These are phyloP conservation scores for Ennomos erosarius DNA, from an alignment of 2,888 invertebrate genomes.

Conservation along the genomic window DNA sequence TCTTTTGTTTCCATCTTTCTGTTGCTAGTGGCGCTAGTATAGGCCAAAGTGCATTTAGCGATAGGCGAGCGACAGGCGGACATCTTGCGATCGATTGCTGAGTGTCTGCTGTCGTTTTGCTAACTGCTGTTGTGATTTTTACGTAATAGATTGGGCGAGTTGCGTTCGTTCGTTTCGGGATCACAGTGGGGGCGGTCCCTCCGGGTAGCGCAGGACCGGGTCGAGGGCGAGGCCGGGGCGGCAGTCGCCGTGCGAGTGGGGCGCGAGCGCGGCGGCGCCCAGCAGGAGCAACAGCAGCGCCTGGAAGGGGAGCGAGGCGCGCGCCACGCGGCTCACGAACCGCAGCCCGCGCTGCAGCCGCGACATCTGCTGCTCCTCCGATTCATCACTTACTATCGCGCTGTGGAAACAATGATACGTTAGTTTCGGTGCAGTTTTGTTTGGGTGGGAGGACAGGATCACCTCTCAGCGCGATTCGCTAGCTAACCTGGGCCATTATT, in stretches of 20 bases:
- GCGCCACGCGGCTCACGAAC: conserved; percentile 95
- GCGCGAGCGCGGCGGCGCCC: conserved; percentile 96
- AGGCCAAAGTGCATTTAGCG: too few relatives aligned
- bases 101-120: too few relatives aligned
- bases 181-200: conserved; percentile 97
- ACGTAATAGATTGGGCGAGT: too few relatives aligned
- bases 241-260: conserved; percentile 93
- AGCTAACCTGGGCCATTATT: too few relatives aligned
- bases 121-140: too few relatives aligned
- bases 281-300: conserved; percentile 96
- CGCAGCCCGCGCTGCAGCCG: conserved; percentile 89
- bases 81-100: too few relatives aligned
- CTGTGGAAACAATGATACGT: conserved; percentile 46
- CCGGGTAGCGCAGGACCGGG: conserved; percentile 95
- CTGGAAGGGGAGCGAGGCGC: conserved; percentile 97
- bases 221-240: conserved; percentile 92
- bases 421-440: too few relatives aligned
- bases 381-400: conserved; percentile 62
- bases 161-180: conserved; percentile 45
- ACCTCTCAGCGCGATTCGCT: too few relatives aligned
- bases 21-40: too few relatives aligned
- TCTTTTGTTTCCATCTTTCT: too few relatives aligned
- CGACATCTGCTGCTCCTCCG: conserved; percentile 49
- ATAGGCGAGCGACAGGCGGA: too few relatives aligned
- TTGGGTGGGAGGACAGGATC: too few relatives aligned